Base-by-base conservation (phyloP, 2,888 invertebrate genomes). In the Philaethria dido region DNA sequence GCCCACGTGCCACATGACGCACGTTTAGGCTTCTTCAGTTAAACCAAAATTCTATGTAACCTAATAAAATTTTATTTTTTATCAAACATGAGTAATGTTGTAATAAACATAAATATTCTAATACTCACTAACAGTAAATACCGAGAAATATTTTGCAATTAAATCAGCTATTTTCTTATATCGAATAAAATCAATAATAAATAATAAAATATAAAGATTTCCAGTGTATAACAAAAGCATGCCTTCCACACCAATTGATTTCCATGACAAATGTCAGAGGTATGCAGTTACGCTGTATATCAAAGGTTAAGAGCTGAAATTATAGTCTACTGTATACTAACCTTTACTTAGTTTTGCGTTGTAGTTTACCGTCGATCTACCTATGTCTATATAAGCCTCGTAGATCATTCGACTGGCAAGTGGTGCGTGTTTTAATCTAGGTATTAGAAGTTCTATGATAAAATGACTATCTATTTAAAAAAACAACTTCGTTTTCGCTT, bases 221-320 rank as follows among this genome's bases (percentile, higher is more conserved):
- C 6, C 29, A 29, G 29, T 6, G 29, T 29, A 29, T 29, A 29
- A 29, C 29, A 29, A 29, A 29, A 29, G 44, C 44, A n/a, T 50
- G 2, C 13, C 16, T 50, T n/a, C 16, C 14, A 16, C 9, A 16
- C 20, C n/a, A 39, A n/a, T 25, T 42, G 22, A 22, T 42, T 57
- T 39, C 22, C 5, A 9, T 22, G 42, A 57, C n/a, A 42, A 57
- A 57, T 42, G 57, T 57, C 22, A 22, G 42, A 57, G 22, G 39
- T 57, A 42, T 42, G 8, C 36, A 22, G 75, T 74, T 76, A 75
- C 73, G 75, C 74, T 78, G 65, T 77, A 77, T 75, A 80, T 74
- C 74, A 78, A 75, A 81, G 80, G 82, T 82, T 80, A 81, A 81
- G 78, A 72, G 75, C 72, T 78, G 75, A 67, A 63, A 63, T 63